Conservation (phyloP, 2,797 vertebrate species). For the Chaetodon trifasciatus region DNA sequence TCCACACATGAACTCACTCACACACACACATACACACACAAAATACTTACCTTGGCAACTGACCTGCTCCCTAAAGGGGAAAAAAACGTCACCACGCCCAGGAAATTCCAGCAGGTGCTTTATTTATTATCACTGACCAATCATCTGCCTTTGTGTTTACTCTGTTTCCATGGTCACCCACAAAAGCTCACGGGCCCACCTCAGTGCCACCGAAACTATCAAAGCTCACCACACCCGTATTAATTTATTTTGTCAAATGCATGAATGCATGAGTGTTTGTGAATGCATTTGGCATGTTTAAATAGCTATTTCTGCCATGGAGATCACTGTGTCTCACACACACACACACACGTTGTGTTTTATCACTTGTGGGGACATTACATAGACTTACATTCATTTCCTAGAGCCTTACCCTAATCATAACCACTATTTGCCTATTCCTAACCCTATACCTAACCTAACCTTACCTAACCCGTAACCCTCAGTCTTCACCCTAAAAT, state of each 20-base stretch:
- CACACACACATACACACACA: too few relatives aligned
- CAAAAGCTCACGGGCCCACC: constrained; percentile 60
- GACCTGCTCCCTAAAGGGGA: constrained; percentile 8
- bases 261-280: constrained; percentile 37
- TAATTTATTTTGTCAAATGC: constrained; percentile 23
- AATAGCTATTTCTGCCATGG: constrained; percentile 3
- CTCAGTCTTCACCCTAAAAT: too few relatives aligned
- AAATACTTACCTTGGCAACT: constrained; percentile 13
- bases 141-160: constrained; percentile 69
- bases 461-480: too few relatives aligned
- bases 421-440: too few relatives aligned
- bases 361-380: too few relatives aligned
- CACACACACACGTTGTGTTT: neutral
- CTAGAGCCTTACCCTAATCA: neutral
- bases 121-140: constrained; percentile 76
- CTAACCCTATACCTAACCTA: too few relatives aligned
- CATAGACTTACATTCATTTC: too few relatives aligned
- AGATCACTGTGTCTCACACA: neutral
- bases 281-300: constrained; percentile 29
- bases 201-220: constrained; percentile 49
- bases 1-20: too few relatives aligned
- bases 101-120: constrained; percentile 62
- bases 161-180: constrained; percentile 69
- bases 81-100: constrained; percentile 57
- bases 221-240: constrained; percentile 54